Conservation (phyloP, 2,888 invertebrate species). For the Patella caerulea region DNA sequence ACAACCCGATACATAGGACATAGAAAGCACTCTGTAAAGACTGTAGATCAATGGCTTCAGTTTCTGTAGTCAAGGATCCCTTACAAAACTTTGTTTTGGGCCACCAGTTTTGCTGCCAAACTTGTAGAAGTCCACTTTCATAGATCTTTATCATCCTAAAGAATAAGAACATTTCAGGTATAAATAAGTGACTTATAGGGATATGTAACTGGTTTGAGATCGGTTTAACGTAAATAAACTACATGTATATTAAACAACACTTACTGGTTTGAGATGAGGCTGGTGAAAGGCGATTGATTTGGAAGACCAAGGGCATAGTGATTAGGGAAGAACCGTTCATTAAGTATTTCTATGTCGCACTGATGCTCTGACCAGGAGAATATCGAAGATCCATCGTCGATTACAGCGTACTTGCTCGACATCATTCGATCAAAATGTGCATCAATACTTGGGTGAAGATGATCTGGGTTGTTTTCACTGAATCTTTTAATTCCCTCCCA, state of each 20-base stretch:
- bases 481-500: slow-evolving; percentile 19
- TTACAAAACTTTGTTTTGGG: neutral
- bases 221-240: neutral
- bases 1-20: neutral
- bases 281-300: slow-evolving; percentile 17
- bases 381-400: slow-evolving; percentile 7
- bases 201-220: too few relatives aligned
- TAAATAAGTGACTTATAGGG: too few relatives aligned
- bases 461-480: slow-evolving; percentile 12
- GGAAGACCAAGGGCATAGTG: slow-evolving; percentile 17
- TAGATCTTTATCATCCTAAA: slow-evolving; percentile 2
- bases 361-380: slow-evolving; percentile 12
- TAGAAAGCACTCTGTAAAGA: slow-evolving; percentile 1
- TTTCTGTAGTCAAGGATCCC: neutral
- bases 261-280: slow-evolving; percentile 17
- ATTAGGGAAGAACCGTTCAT: slow-evolving; percentile 16
- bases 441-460: slow-evolving; percentile 3
- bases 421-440: slow-evolving; percentile 15
- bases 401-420: slow-evolving; percentile 17
- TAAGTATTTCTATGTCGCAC: slow-evolving; percentile 15
- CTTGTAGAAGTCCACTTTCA: neutral
- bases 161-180: neutral
- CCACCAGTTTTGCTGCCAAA: slow-evolving; percentile 2
- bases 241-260: neutral
- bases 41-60: neutral